Evolutionary conservation across 2,888 invertebrate species (phyloP), one percentile per base, ranked within the genome.

Genomic region (Allophyes oxyacanthae): DNA sequence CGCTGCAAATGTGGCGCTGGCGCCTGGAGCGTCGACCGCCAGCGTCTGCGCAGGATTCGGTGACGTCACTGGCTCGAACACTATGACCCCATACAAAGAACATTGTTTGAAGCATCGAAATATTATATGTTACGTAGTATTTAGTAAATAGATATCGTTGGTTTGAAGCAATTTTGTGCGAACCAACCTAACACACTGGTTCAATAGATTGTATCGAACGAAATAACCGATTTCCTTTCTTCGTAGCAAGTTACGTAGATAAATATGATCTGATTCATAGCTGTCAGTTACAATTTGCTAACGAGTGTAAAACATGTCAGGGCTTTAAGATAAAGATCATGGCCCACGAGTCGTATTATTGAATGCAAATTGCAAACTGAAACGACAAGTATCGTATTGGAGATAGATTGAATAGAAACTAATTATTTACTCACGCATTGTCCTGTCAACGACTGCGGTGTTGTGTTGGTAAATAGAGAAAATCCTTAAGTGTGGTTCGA

Each of bases 1-100:
- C 83, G 79, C 82, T 82, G 86, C 92, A 90, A 92, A 89, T 91
- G 86, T 87, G 89, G 89, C 90, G 92, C 89, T 87, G 89, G 89
- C 90, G 92, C 89, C 91, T 79, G 78, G 73, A 72, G 78, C 75
- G 77, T 73, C 81, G 81, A 78, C 81, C 79, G 81, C 45, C 79
- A 84, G 83, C 87, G 87, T 85, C 85, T 80, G 86, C 81, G 83
- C 85, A 83, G 81, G 79, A 75, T 68, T 65, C 70, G 69, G 64
- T 90, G 89, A 90, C 90, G 89, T 88, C 89, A 89, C 70, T 58
- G 61, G 28, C 65, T 76, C 68, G 75, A 82, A 64, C 72, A 65
- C 76, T 77, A 60, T 62, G 64, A 70, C 69, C 72, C 65, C 68
- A 64, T 70, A 79, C 76, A 78, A 76, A 75, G 77, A 80, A 62